phyloP scores from a whole-genome alignment of 2,888 invertebrate genomes.

The Eupithecia subfuscata region DNA sequence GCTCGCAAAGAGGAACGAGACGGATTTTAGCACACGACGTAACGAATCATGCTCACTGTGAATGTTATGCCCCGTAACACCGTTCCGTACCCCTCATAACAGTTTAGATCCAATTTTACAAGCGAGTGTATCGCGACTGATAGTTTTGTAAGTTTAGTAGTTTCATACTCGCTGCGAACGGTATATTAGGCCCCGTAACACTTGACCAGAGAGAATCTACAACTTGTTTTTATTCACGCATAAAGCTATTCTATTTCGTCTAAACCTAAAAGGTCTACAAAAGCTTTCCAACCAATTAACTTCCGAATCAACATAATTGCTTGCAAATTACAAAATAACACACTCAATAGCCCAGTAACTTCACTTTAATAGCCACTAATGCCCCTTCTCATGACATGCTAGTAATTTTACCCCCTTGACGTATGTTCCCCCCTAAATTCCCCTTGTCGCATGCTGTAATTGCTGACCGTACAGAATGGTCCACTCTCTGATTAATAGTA shows the following conservation, averaged over 20 bases:
- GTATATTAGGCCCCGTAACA: no score
- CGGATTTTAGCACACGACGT: no score
- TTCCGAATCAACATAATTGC: constrained; percentile 14
- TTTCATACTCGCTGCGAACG: no score
- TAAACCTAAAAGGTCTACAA: background rate
- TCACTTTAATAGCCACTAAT: constrained; percentile 33
- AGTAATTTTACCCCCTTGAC: constrained; percentile 15
- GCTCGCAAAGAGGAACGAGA: no score
- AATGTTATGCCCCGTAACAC: no score
- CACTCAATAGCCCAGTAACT: constrained; percentile 24
- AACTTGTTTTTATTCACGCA: background rate
- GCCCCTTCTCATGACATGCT: constrained; percentile 11
- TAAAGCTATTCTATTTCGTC: background rate
- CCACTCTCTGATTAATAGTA: constrained; percentile 48
- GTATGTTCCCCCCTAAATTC: constrained; percentile 1
- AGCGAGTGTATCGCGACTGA: no score
- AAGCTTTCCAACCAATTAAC: constrained; percentile 11
- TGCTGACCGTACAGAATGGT: constrained; percentile 47
- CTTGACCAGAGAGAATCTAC: no score
- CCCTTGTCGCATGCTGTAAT: constrained; percentile 27
- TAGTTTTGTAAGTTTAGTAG: no score
- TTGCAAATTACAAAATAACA: constrained; percentile 34
- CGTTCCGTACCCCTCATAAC: no score
- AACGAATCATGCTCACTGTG: no score
- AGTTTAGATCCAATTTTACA: no score